These are phyloP conservation scores for Eulemur mongoz DNA, from an alignment of 2,797 vertebrate species.

Conservation along the genomic window DNA sequence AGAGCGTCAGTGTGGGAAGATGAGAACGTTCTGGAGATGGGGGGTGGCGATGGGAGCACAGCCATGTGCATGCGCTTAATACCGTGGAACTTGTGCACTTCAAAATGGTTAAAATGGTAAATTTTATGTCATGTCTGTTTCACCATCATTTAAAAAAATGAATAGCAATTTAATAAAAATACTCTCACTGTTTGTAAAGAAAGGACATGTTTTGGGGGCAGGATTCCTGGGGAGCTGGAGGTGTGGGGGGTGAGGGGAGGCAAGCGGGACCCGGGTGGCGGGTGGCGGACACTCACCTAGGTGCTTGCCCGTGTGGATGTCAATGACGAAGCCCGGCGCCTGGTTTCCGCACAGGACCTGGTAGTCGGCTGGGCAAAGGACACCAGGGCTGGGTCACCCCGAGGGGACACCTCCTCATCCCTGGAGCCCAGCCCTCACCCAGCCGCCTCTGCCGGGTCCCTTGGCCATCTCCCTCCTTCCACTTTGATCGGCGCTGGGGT, in stretches of 20 bases:
- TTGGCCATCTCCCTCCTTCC: background rate
- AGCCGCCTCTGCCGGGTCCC: background rate
- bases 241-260: too few species aligned
- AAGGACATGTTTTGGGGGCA: background rate
- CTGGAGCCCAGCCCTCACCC: too few species aligned
- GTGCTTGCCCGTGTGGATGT: slow-evolving; percentile 94
- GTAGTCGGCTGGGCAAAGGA: slow-evolving; percentile 89
- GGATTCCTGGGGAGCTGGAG: background rate
- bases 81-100: too few species aligned
- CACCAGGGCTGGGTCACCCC: fast-evolving
- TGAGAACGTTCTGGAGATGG: background rate
- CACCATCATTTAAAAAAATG: background rate
- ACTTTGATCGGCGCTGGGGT: background rate
- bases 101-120: background rate
- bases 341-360: slow-evolving; percentile 94
- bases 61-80: fast-evolving
- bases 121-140: background rate
- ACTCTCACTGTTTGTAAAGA: background rate
- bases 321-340: slow-evolving; percentile 93
- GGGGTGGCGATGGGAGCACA: background rate
- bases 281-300: slow-evolving; percentile 87
- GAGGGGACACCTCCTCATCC: background rate
- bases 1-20: background rate
- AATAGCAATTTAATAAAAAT: background rate
- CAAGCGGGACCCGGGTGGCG: fast-evolving